Evolutionary conservation across 2,113 vertebrate genomes (phyloP).

Genomic region (Pterocles orientalis): DNA sequence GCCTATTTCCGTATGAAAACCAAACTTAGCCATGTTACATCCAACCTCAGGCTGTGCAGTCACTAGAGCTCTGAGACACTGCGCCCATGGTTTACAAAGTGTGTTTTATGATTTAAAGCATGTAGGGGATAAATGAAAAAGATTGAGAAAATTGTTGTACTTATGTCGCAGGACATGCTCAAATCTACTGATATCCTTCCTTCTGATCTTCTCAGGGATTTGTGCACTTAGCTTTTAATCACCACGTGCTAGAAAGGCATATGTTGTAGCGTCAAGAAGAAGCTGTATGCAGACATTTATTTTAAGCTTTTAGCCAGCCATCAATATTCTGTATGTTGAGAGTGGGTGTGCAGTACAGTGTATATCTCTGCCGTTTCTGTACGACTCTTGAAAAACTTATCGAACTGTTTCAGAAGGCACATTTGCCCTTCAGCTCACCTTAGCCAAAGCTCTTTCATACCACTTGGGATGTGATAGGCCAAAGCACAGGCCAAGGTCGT

Average conservation of each 20-base stretch:
- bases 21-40: background rate
- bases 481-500: slow-evolving; percentile 42
- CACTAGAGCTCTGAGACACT: background rate
- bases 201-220: background rate
- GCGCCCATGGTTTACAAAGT: background rate
- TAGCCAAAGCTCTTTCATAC: background rate
- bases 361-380: background rate
- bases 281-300: background rate
- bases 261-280: background rate
- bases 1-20: background rate
- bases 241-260: background rate
- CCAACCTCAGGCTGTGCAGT: background rate
- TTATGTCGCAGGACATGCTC: accelerated
- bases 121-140: background rate
- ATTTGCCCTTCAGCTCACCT: slow-evolving; percentile 48
- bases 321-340: background rate
- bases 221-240: background rate
- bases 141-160: background rate
- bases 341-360: background rate
- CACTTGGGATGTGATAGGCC: background rate
- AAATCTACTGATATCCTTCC: background rate
- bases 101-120: background rate
- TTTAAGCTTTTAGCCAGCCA: background rate
- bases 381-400: background rate
- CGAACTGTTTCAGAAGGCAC: background rate